Evolutionary conservation across 1,140 invertebrate genomes (phyloP).

Genomic region (Tribolium madens): DNA sequence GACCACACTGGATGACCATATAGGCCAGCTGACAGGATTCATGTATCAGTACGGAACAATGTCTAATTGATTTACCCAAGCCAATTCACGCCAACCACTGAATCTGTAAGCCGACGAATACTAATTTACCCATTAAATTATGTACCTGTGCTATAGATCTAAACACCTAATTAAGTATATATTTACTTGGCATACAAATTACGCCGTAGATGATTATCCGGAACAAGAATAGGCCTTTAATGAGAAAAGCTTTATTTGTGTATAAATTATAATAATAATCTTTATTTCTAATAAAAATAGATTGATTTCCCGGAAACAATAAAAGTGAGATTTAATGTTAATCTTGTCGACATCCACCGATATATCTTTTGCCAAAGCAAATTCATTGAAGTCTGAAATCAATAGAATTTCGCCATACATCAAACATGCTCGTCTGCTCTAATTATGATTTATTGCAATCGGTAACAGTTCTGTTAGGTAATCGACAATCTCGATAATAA

Average conservation of each 20-base stretch:
- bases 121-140: constrained; percentile 27
- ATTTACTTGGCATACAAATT: neutral
- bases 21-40: constrained; percentile 34
- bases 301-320: neutral
- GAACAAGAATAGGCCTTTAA: neutral
- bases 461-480: constrained; percentile 24
- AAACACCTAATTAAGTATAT: constrained; percentile 5
- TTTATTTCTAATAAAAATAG: neutral
- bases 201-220: neutral
- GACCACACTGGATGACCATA: constrained; percentile 26
- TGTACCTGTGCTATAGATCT: neutral
- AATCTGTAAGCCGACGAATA: constrained; percentile 5
- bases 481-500: constrained; percentile 32
- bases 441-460: constrained; percentile 32
- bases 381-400: constrained; percentile 7
- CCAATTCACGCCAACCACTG: constrained; percentile 21
- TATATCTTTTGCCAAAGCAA: neutral
- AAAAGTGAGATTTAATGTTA: neutral
- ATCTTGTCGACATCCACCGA: neutral
- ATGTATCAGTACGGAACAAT: constrained; percentile 38
- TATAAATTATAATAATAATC: too few species aligned
- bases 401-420: constrained; percentile 25
- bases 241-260: neutral
- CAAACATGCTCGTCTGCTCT: constrained; percentile 19
- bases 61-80: constrained; percentile 37